Percentiles rank a stretch among this genome's conserved stretches.
phyloP scores from a whole-genome alignment of 2,888 invertebrate species.

The Sphecodes monilicornis region DNA sequence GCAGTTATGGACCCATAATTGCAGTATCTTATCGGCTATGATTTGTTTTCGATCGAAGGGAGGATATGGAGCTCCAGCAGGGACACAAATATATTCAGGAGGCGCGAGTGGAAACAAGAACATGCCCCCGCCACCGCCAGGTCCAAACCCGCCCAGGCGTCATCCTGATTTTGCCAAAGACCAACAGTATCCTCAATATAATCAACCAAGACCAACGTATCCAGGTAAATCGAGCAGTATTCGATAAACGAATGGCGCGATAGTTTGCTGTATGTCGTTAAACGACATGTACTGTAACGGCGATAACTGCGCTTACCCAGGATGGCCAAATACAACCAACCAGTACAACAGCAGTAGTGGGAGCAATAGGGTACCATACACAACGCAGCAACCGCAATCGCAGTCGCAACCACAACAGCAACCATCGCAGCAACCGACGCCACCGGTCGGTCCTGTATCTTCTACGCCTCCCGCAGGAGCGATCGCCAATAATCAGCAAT shows the following conservation, averaged over 20 bases:
- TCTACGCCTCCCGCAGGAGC: conserved; percentile 72
- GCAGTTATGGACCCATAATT: neutral
- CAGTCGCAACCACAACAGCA: conserved; percentile 71
- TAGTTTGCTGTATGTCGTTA: neutral
- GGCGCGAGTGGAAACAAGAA: conserved; percentile 85
- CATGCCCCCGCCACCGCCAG: conserved; percentile 88
- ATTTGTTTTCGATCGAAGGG: conserved; percentile 69
- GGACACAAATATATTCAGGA: conserved; percentile 84
- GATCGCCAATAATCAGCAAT: conserved; percentile 75
- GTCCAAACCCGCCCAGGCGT: conserved; percentile 88
- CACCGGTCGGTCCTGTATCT: conserved; percentile 70
- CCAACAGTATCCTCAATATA: conserved; percentile 88
- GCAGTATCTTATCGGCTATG: neutral
- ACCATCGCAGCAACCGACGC: conserved; percentile 71
- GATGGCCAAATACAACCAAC: conserved; percentile 88
- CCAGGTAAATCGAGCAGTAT: conserved; percentile 85
- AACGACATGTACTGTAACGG: neutral
- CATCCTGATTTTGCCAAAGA: conserved; percentile 94
- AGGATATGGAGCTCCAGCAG: conserved; percentile 81
- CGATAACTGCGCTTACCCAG: conserved; percentile 71
- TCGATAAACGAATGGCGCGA: neutral
- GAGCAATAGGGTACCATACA: conserved; percentile 80
- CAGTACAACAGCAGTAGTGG: conserved; percentile 81
- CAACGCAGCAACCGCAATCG: conserved; percentile 77
- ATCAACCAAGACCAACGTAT: conserved; percentile 88